Conservation (phyloP, 2,888 invertebrate genomes). For the Ennomos fuscantarius region DNA sequence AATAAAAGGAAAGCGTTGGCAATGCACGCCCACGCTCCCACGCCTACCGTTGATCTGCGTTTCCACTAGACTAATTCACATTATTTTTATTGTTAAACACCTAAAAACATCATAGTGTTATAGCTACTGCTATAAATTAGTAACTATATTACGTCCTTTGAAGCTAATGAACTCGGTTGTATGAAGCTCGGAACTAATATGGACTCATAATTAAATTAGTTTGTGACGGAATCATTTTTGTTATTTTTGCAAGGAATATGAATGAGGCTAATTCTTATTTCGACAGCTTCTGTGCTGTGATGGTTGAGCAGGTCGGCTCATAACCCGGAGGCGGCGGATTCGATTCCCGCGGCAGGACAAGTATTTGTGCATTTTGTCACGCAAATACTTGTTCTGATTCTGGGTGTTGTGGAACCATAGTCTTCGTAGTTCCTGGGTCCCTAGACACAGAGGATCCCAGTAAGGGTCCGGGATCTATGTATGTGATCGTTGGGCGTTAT, state of each 20-base stretch:
- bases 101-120: conserved; percentile 51
- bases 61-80: conserved; percentile 47
- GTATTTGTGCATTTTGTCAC: too few species aligned
- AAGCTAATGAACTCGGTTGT: conserved; percentile 50
- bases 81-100: not conserved
- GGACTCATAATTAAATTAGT: conserved; percentile 32
- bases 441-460: too few species aligned
- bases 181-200: conserved; percentile 38
- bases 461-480: too few species aligned
- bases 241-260: not conserved
- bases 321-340: too few species aligned
- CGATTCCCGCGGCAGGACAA: too few species aligned
- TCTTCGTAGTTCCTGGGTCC: too few species aligned
- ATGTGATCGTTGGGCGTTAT: too few species aligned
- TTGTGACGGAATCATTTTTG: conserved; percentile 19
- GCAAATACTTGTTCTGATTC: too few species aligned
- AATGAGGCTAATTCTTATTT: not conserved
- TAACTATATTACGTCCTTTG: conserved; percentile 69
- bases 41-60: conserved; percentile 30
- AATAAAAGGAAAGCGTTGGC: conserved; percentile 16
- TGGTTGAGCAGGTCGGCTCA: too few species aligned
- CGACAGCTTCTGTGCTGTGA: not conserved
- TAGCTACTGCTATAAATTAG: conserved; percentile 71
- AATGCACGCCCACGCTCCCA: conserved; percentile 5
- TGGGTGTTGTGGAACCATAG: too few species aligned